Conservation (phyloP, 2,888 invertebrate species). For the Myathropa florea region DNA sequence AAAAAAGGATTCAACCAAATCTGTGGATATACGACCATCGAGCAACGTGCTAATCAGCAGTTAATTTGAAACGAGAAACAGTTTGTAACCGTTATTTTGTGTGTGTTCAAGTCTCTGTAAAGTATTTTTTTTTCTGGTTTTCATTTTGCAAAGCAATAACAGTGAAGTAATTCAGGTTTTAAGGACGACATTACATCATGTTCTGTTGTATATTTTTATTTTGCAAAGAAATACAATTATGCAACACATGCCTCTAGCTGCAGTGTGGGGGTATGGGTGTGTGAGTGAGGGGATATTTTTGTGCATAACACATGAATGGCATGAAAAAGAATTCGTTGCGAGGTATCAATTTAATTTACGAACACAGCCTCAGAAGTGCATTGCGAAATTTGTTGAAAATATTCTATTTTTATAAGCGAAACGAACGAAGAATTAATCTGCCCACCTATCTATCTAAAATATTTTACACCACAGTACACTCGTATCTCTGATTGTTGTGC, state of each 20-base stretch:
- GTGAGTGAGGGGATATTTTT: conserved; percentile 36
- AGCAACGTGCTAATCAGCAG: not conserved
- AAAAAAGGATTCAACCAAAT: not conserved
- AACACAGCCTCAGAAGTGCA: conserved; percentile 36
- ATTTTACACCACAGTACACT: conserved; percentile 7
- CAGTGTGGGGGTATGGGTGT: conserved; percentile 22
- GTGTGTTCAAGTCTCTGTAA: not conserved
- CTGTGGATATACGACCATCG: not conserved
- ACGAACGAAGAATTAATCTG: conserved; percentile 15
- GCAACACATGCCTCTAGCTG: conserved; percentile 50
- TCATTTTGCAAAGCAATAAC: conserved; percentile 5
- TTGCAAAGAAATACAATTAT: conserved; percentile 57
- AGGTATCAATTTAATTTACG: conserved; percentile 41
- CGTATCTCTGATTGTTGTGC: conserved; percentile 39
- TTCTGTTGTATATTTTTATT: conserved; percentile 1
- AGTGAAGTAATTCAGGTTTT: conserved; percentile 48
- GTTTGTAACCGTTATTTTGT: conserved; percentile 36
- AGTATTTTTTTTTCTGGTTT: not conserved
- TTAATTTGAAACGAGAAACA: not conserved
- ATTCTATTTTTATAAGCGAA: conserved; percentile 52
- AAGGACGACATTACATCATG: conserved; percentile 60
- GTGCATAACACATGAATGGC: conserved; percentile 52
- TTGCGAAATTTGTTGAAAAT: conserved; percentile 61
- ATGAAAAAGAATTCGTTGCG: conserved; percentile 21
- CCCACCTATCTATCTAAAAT: not conserved